These are phyloP conservation scores for Rotaria socialis DNA, from an alignment of 2,888 invertebrate species.

Conservation along the genomic window DNA sequence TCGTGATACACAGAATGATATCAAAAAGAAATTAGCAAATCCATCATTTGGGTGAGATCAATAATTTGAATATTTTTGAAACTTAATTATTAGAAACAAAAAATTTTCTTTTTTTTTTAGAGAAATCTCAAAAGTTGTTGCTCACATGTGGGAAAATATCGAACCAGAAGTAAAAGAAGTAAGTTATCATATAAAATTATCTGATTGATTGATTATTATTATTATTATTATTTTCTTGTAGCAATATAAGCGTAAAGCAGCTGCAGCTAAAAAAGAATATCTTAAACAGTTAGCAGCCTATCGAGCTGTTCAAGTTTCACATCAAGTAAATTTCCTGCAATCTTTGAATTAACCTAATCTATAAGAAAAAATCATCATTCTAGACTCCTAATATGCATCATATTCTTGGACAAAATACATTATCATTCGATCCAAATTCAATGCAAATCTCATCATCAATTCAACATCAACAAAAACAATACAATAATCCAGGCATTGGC, in stretches of 20 bases:
- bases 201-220: no score
- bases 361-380: no score
- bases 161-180: constrained; percentile 83
- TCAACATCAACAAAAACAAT: constrained; percentile 21
- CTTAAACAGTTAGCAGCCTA: constrained; percentile 62
- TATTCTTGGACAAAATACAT: constrained; percentile 5
- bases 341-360: no score
- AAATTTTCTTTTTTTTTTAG: no score
- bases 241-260: constrained; percentile 91
- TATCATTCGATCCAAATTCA: constrained; percentile 11
- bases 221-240: no score
- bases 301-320: constrained; percentile 66
- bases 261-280: constrained; percentile 91
- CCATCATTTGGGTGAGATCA: constrained; percentile 17
- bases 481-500: background rate
- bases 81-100: no score
- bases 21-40: constrained; percentile 78
- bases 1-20: constrained; percentile 92
- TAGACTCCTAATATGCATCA: constrained; percentile 13
- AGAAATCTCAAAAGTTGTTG: constrained; percentile 54
- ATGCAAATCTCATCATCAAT: background rate
- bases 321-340: background rate
- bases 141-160: constrained; percentile 95
- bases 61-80: no score
- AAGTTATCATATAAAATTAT: no score